Base-by-base conservation (phyloP, 1,140 invertebrate genomes). In the Linepithema humile region DNA sequence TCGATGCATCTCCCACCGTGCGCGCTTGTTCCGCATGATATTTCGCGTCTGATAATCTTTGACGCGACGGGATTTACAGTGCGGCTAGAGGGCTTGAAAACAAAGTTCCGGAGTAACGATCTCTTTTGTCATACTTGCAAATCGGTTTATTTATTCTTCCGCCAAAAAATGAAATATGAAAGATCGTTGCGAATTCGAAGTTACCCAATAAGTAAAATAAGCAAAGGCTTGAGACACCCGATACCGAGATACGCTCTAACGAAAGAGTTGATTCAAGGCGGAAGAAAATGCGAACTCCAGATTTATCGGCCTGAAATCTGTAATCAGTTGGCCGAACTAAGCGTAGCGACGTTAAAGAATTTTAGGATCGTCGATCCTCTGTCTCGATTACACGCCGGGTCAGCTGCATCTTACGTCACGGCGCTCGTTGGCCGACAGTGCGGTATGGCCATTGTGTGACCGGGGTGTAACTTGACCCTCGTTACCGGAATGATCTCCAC, bases 1-100 rank as follows among this genome's bases (percentile, higher is more conserved):
- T 87, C 45, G 43, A 48, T 83, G 77, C 84, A 84, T 84, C 67
- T 57, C 17, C 45, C 38, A 87, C 74, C 45, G 38, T 55, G 48
- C 82, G 60, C 64, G 75, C 65, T 69, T 67, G 86, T 84, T 59
- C 74, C 60, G 67, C 82, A 70, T 88, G 75, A 88, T 88, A 88
- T 87, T 88, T 86, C 60, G 73, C 67, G 82, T 70, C 72, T 83
- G 85, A 88, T 87, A 86, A 87, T 87, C 77, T 86, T 80, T 82
- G 82, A 86, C 84, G 65, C 64, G 84, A 40, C 26, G 40, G 85
- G 80, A 88, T 87, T 87, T 80, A 75, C 77, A 84, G 70, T 60
- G 50, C 73, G 73, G 65, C 78, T 86, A 53, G 80, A 85, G 72
- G 53, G 15, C n/a, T n/a, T 29, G 38, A 50, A 48, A 62, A 62